Base-by-base conservation (phyloP, 64 coral and sea anemone genomes). In the Cladopsammia gracilis region DNA sequence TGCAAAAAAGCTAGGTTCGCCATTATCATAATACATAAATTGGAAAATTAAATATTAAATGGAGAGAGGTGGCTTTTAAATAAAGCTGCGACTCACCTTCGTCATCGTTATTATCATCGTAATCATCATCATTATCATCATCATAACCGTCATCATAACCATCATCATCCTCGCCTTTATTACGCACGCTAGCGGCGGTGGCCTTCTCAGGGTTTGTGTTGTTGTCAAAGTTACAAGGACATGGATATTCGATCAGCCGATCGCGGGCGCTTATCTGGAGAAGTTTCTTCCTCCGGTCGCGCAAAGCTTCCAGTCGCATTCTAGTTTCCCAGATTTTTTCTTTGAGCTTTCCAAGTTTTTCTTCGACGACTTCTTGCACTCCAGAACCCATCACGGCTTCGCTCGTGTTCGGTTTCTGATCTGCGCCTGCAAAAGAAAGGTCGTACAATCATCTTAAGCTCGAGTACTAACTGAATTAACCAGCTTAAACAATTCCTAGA, bases 241-340 rank as follows among this genome's bases (percentile, higher is more conserved):
- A 84, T 0, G 62, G 60, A 20, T 84, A 84, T 22, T 84, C 80
- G 18, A 84, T 49, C 15, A 25, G 43, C 62, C 46, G 42, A 49
- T 84, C 80, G 11, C 61, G 80, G 43, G 80, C 45, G 80, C 80
- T 93, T 52, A 97, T 97, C 85, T 26, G 65, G 44, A 88, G 78
- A 1, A 97, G 76, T 70, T 94, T 94, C 49, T 91, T 97, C 44
- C 86, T 97, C 19, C 92, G 61, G 19, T 92, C 96, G 3, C 96
- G 73, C 48, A 97, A 71, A 22, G 83, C 68, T 22, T 82, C 92
- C 25, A 97, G 80, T 20, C 89, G 83, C 19, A 82, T 13, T 22
- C 47, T 91, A 0, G 90, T 88, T 7, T 92, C 96, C 53, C 88
- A 88, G 69, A 97, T 97, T 77, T 87, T 90, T 14, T 80, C 92